A percentile compares a stretch with the other conserved stretches of the same genome.
Conservation (phyloP, 2,888 invertebrate species). For the Rhagonycha lutea region DNA sequence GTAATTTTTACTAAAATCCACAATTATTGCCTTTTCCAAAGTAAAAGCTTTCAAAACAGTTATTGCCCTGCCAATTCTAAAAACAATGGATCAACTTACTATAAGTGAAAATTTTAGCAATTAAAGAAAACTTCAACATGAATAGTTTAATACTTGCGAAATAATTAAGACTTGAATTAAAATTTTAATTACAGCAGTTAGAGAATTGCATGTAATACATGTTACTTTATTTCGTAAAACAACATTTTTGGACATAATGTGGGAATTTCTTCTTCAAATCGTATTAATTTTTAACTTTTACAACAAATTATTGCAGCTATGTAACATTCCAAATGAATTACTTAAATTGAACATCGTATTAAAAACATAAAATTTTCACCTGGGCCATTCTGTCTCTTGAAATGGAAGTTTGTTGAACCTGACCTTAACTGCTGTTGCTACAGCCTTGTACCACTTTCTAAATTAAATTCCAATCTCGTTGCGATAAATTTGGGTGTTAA, state of each 20-base stretch:
- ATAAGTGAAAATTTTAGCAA: neutral
- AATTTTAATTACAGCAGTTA: neutral
- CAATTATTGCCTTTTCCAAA: neutral
- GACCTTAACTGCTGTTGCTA: neutral
- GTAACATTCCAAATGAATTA: too few species aligned
- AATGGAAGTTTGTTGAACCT: neutral
- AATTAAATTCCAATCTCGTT: neutral
- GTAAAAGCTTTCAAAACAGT: neutral
- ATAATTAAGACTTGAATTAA: neutral
- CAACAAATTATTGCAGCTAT: too few species aligned
- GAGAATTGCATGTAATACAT: neutral
- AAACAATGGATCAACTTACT: neutral
- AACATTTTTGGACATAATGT: too few species aligned
- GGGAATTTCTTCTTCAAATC: too few species aligned
- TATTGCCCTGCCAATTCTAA: neutral
- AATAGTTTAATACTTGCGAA: neutral
- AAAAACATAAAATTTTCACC: neutral
- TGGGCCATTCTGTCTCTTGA: neutral
- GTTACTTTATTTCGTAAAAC: neutral
- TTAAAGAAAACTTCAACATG: neutral
- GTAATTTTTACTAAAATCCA: neutral
- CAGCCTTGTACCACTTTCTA: neutral
- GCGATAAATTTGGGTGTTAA: neutral
- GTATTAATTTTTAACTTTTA: too few species aligned
- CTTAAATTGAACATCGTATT: neutral